Evolutionary conservation across 1,140 invertebrate genomes (phyloP), one percentile per base, ranked within the genome.

Genomic region (Dreissena polymorpha): DNA sequence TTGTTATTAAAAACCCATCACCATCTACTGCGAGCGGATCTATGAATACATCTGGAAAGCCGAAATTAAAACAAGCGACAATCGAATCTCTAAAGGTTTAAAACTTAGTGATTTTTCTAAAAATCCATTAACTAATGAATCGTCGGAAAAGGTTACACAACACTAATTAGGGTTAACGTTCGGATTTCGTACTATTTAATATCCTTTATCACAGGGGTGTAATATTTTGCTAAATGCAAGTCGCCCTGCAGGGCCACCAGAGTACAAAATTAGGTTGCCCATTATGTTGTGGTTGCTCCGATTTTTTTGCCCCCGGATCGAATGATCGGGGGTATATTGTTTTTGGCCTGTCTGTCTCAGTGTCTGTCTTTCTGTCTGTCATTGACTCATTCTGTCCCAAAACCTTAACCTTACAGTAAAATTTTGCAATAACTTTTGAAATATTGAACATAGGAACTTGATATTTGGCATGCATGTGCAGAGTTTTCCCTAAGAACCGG

Each of bases 11-110:
- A 29, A 80, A 80, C 64, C 78, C 78, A 50, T n/a, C 51, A 18
- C 6, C 68, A 49, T 21, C 64, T 5, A 14, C 68, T 51, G 51
- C 53, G 12, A 72, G 55, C 27, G 25, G 18, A 6, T 55, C 68
- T 49, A 18, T n/a, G 49, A 55, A 21, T 39, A 69, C 49, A 71
- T 23, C 29, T 18, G 53, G 69, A 7, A 23, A 39, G 3, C 50
- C 78, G 16, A 71, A 57, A 64, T 18, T 80, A 65, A 80, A 64
- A 72, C 78, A 80, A 65, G 23, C 69, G 16, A 80, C 78, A 7
- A 80, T 80, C 27, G 60, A 63, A 53, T 80, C 78, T 21, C 13
- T 80, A 39, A 80, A 80, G 53, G 78, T 80, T 63, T 6, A 23
- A n/a, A 79, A 0, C 3, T 2, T 14, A 10, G 21, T 65, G 21